A percentile compares a stretch with the other conserved stretches of the same genome.
These are phyloP conservation scores for Nannoperca obscura DNA, from an alignment of 2,797 vertebrate genomes.

Conservation along the genomic window DNA sequence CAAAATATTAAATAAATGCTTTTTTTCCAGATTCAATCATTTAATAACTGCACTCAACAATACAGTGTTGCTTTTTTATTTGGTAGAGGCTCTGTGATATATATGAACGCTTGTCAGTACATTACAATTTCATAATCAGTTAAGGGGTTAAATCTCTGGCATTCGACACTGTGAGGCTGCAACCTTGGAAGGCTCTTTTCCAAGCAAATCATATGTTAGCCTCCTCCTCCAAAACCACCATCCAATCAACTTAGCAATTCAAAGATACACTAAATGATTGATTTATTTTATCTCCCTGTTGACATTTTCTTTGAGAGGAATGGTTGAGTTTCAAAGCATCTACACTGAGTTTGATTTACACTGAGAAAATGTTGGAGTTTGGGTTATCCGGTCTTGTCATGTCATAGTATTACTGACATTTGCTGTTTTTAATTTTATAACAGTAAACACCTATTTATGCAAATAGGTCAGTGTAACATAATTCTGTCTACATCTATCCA, in stretches of 20 bases:
- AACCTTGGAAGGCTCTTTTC: constrained; percentile 36
- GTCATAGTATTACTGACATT: neutral
- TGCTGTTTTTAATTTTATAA: constrained; percentile 8
- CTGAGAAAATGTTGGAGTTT: neutral
- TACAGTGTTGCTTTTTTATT: constrained; percentile 13
- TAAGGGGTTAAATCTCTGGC: constrained; percentile 34
- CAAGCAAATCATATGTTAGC: constrained; percentile 16
- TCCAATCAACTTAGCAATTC: neutral
- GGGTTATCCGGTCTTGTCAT: neutral
- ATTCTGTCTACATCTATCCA: neutral
- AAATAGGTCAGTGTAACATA: constrained; percentile 28
- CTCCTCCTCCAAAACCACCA: neutral
- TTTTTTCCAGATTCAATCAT: neutral
- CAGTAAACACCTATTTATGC: constrained; percentile 1
- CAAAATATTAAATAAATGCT: neutral
- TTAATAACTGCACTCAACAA: neutral
- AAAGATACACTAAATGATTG: neutral
- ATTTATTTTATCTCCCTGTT: neutral
- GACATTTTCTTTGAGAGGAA: constrained; percentile 14
- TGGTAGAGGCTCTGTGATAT: neutral
- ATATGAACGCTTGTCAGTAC: constrained; percentile 10
- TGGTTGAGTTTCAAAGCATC: neutral
- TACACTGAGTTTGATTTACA: neutral
- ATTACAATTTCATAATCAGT: constrained; percentile 43
- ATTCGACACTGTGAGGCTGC: neutral